These are phyloP conservation scores for Fopius arisanus DNA, from an alignment of 1,140 invertebrate genomes.

Conservation along the genomic window DNA sequence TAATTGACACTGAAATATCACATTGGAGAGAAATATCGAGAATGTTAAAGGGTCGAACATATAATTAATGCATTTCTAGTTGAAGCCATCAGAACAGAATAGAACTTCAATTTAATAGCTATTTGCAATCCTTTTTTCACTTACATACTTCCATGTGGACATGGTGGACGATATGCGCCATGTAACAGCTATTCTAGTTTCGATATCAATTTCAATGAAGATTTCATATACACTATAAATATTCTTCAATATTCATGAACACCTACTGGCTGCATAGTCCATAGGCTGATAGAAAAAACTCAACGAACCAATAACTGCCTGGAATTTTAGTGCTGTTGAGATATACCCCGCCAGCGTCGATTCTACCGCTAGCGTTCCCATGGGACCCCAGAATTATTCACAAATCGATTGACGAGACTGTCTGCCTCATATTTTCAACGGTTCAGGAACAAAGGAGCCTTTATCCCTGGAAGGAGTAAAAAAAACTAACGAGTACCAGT, in stretches of 20 bases:
- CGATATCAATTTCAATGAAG: background rate
- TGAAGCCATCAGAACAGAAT: no score
- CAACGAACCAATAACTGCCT: conserved; percentile 52
- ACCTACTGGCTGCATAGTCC: conserved; percentile 13
- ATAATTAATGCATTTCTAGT: no score
- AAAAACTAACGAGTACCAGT: background rate
- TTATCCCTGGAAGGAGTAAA: background rate
- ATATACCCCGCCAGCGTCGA: conserved; percentile 25
- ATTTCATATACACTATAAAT: background rate
- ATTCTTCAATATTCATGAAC: conserved; percentile 25
- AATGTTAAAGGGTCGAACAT: no score
- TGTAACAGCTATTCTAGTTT: background rate
- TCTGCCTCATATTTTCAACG: background rate
- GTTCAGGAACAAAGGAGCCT: background rate
- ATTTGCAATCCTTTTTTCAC: no score
- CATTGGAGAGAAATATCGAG: no score
- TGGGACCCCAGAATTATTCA: background rate
- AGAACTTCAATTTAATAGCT: no score
- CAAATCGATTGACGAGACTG: background rate
- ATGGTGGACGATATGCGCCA: no score
- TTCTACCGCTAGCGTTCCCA: background rate
- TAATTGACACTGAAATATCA: no score
- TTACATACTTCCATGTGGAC: no score
- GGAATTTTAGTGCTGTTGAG: conserved; percentile 24
- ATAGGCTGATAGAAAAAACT: conserved; percentile 40